Conservation (phyloP, 2,888 invertebrate species). For the Drosophila quasianomalipes region DNA sequence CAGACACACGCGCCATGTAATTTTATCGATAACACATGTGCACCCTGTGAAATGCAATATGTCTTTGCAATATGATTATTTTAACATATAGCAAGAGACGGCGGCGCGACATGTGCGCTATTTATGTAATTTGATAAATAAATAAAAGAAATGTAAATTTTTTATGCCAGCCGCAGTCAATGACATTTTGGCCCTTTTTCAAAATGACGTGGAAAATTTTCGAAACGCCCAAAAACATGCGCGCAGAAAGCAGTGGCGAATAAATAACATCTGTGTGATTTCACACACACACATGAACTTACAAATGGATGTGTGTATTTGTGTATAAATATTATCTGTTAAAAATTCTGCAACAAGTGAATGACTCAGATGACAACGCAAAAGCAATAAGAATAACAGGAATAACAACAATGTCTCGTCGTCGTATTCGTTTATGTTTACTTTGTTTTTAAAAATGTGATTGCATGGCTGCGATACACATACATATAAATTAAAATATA, state of each 20-base stretch:
- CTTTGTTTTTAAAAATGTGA: constrained; percentile 57
- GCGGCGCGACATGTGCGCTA: constrained; percentile 19
- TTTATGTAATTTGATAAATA: constrained; percentile 22
- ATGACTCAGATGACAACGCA: constrained; percentile 68
- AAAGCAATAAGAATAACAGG: constrained; percentile 63
- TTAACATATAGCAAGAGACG: constrained; percentile 10
- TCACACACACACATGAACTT: constrained; percentile 17
- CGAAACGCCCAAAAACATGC: constrained; percentile 31
- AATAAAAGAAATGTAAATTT: not conserved
- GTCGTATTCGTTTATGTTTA: constrained; percentile 44
- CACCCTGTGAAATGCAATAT: constrained; percentile 38
- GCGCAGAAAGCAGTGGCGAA: constrained; percentile 19
- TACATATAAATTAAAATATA: constrained; percentile 13
- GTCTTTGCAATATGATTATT: constrained; percentile 38
- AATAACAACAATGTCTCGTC: constrained; percentile 49
- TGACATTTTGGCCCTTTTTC: constrained; percentile 57
- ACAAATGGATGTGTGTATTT: constrained; percentile 13
- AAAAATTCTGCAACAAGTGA: constrained; percentile 77
- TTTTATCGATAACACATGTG: constrained; percentile 58
- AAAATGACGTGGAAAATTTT: constrained; percentile 59
- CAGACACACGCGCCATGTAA: constrained; percentile 22
- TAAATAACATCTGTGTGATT: constrained; percentile 35
- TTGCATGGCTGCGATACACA: constrained; percentile 26
- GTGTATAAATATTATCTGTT: constrained; percentile 66
- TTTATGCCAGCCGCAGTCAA: constrained; percentile 39